Evolutionary conservation across 53 echinoderm and acorn worm species (phyloP), one percentile per base, ranked within the genome.

Genomic region (Paracentrotus lividus): DNA sequence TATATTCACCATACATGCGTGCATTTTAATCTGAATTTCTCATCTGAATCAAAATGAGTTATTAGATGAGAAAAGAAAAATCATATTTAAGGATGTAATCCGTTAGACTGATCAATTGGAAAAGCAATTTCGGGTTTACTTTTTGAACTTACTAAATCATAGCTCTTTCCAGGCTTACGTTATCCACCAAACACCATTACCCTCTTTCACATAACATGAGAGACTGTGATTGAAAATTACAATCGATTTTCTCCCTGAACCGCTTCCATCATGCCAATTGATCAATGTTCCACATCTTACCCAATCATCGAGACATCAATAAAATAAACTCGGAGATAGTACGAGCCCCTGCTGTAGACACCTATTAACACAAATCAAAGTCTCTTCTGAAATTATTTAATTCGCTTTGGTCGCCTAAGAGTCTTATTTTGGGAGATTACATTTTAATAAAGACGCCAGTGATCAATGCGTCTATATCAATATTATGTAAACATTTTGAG

Each of bases 381-480:
- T 3, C 34, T 34, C 16, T 57, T 36, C 40, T 20, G 36, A 14
- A 55, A 56, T 87, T 10, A 72, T 32, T 72, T 81, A 49, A 81
- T 81, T 47, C 27, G 8, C 21, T 33, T 55, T 34, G 56, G 87
- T 56, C 54, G 87, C 87, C 87, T 20, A 87, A 32, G 31, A 4
- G 81, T 81, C 81, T 49, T 81, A 26, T 45, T 44, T 43, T 81
- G 81, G 47, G 81, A 47, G n/a, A 47, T 81, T 81, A 45, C 81
- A 47, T 81, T 81, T 81, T 72, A 72, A 72, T 72, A 36, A 72
- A 67, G 15, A 57, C 21, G 18, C n/a, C 27, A 27, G 44, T 81
- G 81, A 81, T 81, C 81, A 47, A 47, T 81, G 47, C 12, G 47
- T 81, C 81, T 81, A 47, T 81, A n/a, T n/a, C n/a, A n/a, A n/a